A percentile compares a stretch with the other conserved stretches of the same genome.
phyloP scores from a whole-genome alignment of 2,797 vertebrate species.

The Spinibarbus caldwelli region DNA sequence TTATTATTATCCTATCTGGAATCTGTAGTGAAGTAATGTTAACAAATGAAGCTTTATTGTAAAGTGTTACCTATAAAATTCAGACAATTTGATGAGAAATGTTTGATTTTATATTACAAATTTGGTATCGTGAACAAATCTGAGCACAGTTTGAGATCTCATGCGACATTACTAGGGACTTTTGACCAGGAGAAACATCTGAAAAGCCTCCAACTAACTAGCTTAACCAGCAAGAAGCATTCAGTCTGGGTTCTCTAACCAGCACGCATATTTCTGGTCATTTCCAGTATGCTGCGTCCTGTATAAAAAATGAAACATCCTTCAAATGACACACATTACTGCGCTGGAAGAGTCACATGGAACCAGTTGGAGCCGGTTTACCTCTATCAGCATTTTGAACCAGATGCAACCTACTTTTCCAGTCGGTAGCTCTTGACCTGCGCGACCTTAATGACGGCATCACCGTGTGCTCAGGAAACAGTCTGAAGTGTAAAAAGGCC shows the following conservation, averaged over 20 bases:
- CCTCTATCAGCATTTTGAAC: constrained; percentile 23
- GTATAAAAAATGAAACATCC: background rate
- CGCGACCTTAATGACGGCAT: constrained; percentile 46
- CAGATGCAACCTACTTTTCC: constrained; percentile 25
- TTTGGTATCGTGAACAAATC: background rate
- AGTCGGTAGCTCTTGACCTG: constrained; percentile 38
- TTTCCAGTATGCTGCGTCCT: background rate
- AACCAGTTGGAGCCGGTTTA: background rate
- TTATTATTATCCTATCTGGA: background rate
- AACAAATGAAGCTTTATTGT: background rate
- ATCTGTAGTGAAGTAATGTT: background rate
- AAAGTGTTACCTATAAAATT: too few relatives aligned
- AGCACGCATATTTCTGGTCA: background rate
- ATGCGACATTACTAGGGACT: background rate
- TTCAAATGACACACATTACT: background rate
- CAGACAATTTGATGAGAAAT: too few relatives aligned
- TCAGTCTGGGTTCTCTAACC: background rate
- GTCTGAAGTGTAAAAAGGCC: constrained; percentile 25
- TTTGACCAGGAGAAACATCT: background rate
- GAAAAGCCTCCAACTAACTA: background rate
- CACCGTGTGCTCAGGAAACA: constrained; percentile 46
- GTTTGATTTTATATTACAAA: background rate
- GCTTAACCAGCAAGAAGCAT: background rate
- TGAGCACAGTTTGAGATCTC: background rate
- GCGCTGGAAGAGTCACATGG: constrained; percentile 2